These are phyloP conservation scores for Tigriopus japonicus DNA, from an alignment of 1,140 invertebrate species.

Conservation along the genomic window DNA sequence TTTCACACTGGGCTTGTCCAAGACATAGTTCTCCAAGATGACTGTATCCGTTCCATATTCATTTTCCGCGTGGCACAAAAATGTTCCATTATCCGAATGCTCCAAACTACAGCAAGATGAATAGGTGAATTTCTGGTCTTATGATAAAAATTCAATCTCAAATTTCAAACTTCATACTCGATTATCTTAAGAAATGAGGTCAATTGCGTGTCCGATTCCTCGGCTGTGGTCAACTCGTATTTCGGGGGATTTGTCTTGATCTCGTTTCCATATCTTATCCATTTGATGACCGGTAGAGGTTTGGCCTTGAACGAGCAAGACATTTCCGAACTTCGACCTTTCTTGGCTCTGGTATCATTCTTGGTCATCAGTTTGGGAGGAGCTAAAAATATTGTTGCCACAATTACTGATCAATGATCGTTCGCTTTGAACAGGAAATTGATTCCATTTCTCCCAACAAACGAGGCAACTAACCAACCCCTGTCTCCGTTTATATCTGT, in stretches of 20 bases:
- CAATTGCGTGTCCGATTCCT: background rate
- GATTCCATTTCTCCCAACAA: background rate
- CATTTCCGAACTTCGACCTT: background rate
- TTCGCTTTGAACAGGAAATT: background rate
- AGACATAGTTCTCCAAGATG: constrained; percentile 23
- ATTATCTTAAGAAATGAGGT: constrained; percentile 3
- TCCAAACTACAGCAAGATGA: background rate
- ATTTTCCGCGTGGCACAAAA: constrained; percentile 11
- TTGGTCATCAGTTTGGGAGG: background rate
- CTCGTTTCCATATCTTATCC: background rate
- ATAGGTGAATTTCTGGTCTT: too few species aligned
- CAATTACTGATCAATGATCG: too few species aligned
- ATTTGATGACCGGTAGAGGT: constrained; percentile 5
- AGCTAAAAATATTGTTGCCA: background rate
- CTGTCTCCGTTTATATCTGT: background rate
- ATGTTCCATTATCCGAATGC: constrained; percentile 12
- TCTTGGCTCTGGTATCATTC: background rate
- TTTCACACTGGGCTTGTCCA: constrained; percentile 45
- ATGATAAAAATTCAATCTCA: too few species aligned
- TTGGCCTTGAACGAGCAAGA: constrained; percentile 3
- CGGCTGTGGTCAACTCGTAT: constrained; percentile 1
- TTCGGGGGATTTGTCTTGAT: background rate
- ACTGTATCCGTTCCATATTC: constrained; percentile 3
- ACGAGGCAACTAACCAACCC: background rate
- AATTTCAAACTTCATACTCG: too few species aligned